phyloP scores from a whole-genome alignment of 2,113 vertebrate genomes.

The Chiloscyllium plagiosum region DNA sequence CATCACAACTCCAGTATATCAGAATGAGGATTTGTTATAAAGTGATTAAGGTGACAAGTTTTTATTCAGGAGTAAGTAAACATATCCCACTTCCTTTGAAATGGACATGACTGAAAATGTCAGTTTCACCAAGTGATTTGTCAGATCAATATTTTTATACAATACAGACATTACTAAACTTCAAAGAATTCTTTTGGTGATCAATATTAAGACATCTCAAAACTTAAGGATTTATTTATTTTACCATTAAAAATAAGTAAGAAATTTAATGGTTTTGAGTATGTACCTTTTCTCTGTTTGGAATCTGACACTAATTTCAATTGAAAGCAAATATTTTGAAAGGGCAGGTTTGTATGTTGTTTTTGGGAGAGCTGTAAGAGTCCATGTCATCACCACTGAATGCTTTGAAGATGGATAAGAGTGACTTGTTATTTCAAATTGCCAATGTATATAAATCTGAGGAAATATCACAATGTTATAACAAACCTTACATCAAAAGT shows the following conservation, averaged over 20 bases:
- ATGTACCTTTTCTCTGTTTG: neutral
- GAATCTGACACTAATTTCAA: neutral
- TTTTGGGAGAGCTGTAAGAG: neutral
- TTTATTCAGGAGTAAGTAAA: neutral
- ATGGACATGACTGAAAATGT: neutral
- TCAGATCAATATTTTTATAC: neutral
- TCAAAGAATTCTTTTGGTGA: neutral
- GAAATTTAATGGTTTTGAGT: neutral
- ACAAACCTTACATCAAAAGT: slow-evolving; percentile 6
- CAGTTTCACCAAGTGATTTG: neutral
- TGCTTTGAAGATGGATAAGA: neutral
- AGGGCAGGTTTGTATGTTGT: neutral
- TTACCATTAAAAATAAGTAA: neutral
- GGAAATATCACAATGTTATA: neutral
- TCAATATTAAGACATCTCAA: neutral
- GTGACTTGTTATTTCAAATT: neutral
- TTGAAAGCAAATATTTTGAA: neutral
- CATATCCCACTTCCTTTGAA: neutral
- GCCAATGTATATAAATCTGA: neutral
- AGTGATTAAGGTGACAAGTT: neutral
- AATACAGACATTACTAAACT: neutral
- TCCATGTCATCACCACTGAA: neutral
- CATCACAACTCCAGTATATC: neutral
- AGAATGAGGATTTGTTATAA: neutral
- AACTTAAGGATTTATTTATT: neutral